phyloP scores from a whole-genome alignment of 2,113 vertebrate genomes.

The Suncus etruscus region DNA sequence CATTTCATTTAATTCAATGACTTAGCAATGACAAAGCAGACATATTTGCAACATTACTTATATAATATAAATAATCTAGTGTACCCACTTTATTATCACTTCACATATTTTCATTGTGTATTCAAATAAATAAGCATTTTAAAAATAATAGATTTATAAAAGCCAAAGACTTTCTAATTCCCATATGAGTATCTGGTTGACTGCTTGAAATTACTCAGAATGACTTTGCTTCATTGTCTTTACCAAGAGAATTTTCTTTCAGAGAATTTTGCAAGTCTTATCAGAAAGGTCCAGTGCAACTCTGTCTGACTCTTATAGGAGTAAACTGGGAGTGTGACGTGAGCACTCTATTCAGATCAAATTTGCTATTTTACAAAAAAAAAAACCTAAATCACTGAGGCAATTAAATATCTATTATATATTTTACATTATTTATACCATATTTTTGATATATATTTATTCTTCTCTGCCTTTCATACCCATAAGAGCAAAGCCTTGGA shows the following conservation, averaged over 20 bases:
- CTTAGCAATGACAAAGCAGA: background rate
- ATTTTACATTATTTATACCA: no score
- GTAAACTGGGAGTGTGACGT: background rate
- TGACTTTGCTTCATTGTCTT: background rate
- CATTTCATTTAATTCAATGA: conserved; percentile 5
- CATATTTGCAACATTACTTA: conserved; percentile 31
- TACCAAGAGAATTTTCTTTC: background rate
- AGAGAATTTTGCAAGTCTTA: conserved; percentile 10
- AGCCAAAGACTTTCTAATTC: background rate
- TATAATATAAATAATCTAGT: background rate
- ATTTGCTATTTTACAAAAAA: background rate
- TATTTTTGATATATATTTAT: background rate
- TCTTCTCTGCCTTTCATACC: background rate
- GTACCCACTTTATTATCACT: background rate
- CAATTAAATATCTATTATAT: background rate
- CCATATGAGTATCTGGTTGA: background rate
- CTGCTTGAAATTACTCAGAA: background rate
- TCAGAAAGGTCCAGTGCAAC: background rate
- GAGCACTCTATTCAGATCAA: background rate
- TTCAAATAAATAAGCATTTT: background rate
- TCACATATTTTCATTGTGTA: no score
- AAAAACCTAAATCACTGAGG: background rate
- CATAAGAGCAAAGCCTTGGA: background rate
- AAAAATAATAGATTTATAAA: background rate
- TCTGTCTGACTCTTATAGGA: background rate